A percentile compares a stretch with the other conserved stretches of the same genome.
Conservation (phyloP, 2,797 vertebrate species). For the Furcifer pardalis region DNA sequence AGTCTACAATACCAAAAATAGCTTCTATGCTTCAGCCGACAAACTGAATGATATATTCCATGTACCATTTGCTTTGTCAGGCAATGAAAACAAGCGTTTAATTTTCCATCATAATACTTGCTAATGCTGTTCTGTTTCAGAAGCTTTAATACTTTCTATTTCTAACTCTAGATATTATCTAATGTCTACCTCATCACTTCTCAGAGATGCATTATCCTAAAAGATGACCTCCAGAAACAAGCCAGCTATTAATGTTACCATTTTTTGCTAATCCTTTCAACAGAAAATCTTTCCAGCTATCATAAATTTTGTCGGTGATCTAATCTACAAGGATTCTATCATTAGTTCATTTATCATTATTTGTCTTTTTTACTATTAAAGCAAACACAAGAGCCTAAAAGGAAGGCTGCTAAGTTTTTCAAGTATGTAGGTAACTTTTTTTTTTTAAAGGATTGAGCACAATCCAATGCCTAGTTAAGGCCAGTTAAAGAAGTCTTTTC, state of each 20-base stretch:
- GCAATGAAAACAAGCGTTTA: conserved; percentile 55
- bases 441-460: not conserved
- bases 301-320: accelerated
- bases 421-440: not conserved
- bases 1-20: conserved; percentile 54
- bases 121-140: conserved; percentile 32
- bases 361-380: not conserved
- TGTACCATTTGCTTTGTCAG: conserved; percentile 45
- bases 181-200: conserved; percentile 1
- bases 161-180: conserved; percentile 26
- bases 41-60: conserved; percentile 53
- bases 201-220: not conserved
- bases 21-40: conserved; percentile 33
- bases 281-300: not conserved
- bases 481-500: not conserved
- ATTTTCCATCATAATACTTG: conserved; percentile 54
- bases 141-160: conserved; percentile 28
- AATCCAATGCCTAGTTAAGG: not conserved
- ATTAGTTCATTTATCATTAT: not conserved
- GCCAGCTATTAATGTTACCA: not conserved
- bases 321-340: not conserved
- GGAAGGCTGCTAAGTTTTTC: not conserved
- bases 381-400: not conserved
- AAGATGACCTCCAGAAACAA: conserved; percentile 23
- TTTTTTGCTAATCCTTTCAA: conserved; percentile 12